These are phyloP conservation scores for Apogon hyalosoma DNA, from an alignment of 2,797 vertebrate genomes.

Conservation along the genomic window DNA sequence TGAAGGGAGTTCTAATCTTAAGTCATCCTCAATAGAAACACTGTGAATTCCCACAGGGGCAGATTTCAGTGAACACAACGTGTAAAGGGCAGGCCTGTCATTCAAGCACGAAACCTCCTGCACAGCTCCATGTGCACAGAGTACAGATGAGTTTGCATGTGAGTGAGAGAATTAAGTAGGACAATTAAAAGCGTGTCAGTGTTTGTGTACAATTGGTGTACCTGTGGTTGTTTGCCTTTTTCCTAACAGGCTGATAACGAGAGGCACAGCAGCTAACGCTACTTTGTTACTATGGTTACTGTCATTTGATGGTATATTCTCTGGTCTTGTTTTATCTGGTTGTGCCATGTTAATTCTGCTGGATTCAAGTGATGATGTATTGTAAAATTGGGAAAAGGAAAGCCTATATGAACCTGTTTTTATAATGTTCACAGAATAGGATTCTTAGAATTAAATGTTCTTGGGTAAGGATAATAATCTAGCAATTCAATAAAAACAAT, in stretches of 20 bases:
- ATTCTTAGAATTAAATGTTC: slow-evolving; percentile 13
- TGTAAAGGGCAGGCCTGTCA: slow-evolving; percentile 68
- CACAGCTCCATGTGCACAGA: not conserved
- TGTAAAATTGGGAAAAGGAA: not conserved
- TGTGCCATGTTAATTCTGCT: not conserved
- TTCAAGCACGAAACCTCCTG: slow-evolving; percentile 47
- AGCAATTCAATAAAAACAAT: slow-evolving; percentile 11
- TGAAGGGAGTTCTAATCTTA: slow-evolving; percentile 43
- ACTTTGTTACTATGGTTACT: slow-evolving; percentile 62
- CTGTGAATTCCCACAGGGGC: slow-evolving; percentile 48
- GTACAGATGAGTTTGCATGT: not conserved
- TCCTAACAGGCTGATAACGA: slow-evolving; percentile 15
- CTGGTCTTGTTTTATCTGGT: slow-evolving; percentile 27
- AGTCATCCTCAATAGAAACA: slow-evolving; percentile 62
- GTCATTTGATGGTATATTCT: slow-evolving; percentile 23
- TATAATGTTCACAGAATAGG: slow-evolving; percentile 8
- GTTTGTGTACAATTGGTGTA: not conserved
- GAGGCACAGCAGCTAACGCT: slow-evolving; percentile 39
- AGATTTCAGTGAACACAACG: slow-evolving; percentile 12
- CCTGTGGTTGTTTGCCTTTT: slow-evolving; percentile 16
- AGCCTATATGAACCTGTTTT: slow-evolving; percentile 5
- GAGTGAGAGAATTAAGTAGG: slow-evolving; percentile 3
- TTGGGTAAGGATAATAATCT: slow-evolving; percentile 24
- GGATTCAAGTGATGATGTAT: slow-evolving; percentile 12
- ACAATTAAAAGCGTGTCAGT: not conserved